A percentile compares a stretch with the other conserved stretches of the same genome.
phyloP scores from a whole-genome alignment of 2,888 invertebrate genomes.

The Morinoia aosen region DNA sequence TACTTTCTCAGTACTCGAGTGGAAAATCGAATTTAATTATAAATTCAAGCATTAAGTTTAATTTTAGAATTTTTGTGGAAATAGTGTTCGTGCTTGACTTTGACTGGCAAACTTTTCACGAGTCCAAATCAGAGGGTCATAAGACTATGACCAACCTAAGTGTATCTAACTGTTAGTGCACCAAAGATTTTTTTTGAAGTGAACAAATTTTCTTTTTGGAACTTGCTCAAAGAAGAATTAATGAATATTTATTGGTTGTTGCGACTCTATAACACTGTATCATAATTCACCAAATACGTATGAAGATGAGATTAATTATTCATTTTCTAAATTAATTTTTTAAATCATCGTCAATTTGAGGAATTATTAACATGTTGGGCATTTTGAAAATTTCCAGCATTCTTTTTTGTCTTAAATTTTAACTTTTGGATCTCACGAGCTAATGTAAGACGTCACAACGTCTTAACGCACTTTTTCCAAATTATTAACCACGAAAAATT shows the following conservation, averaged over 20 bases:
- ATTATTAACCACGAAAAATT: not conserved
- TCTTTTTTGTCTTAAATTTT: not conserved
- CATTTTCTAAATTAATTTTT: not conserved
- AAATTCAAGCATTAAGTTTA: not conserved
- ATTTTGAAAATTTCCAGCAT: not conserved
- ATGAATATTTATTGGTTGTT: not conserved
- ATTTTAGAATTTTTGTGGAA: not conserved
- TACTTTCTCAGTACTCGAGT: not conserved
- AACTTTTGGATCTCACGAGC: not conserved
- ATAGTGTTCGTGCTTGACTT: not conserved
- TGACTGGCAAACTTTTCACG: not conserved
- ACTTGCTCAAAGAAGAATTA: not conserved
- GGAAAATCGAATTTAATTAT: not conserved
- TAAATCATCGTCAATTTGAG: not conserved
- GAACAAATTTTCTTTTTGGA: not conserved
- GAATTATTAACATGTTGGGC: not conserved
- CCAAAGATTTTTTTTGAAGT: not conserved
- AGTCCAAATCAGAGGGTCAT: too few relatives aligned
- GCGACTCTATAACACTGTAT: not conserved
- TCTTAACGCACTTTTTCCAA: not conserved
- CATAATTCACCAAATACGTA: not conserved
- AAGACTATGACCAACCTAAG: not conserved
- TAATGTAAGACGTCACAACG: not conserved
- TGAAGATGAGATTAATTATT: not conserved
- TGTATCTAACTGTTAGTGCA: not conserved